Evolutionary conservation across 23 tunicate genomes (phyloP), one percentile per base, ranked within the genome.

Genomic region (Styela plicata): DNA sequence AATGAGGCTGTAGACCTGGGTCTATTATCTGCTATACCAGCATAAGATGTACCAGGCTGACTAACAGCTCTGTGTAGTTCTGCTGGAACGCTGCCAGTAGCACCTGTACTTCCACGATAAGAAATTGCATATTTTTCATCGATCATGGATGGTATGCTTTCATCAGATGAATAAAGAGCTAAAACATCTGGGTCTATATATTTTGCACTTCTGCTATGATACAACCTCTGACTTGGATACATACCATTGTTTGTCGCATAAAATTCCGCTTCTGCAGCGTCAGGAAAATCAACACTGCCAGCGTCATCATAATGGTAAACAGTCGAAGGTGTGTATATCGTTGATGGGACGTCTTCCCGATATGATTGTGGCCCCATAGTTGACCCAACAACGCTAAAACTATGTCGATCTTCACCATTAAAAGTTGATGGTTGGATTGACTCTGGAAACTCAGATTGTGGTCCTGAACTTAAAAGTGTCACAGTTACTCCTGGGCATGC

Each of bases 141-240:
- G 5, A 27, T 69, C 29, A 70, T 63, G 5, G 83, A 85, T 20
- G 73, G 69, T 24, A 85, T 76, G 36, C 88, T 85, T 29, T 85
- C 88, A 65, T 85, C 88, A 18, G 88, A 85, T 7, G 88, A 77
- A 29, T 85, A 85, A 62, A 85, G 29, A 2, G 81, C 83, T 23
- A 36, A 44, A 7, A 76, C 81, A 53, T 76, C 81, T 0, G 81
- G 81, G 37, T 76, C 81, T 36, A 76, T 52, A 25, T 36, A 76
- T 44, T 27, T 76, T 21, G 36, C 81, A 53, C 81, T 76, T 76
- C 37, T 76, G 66, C 63, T 57, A 24, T 76, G 81, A 29, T 76
- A 76, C 21, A 76, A 36, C 29, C 77, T 71, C 3, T 27, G 34
- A 5, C 5, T 30, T 21, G 34, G 77, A 21, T 27, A 71, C 7